Percentiles rank a stretch among this genome's conserved stretches.
Conservation (phyloP, 2,888 invertebrate species). For the Agrochola macilenta region DNA sequence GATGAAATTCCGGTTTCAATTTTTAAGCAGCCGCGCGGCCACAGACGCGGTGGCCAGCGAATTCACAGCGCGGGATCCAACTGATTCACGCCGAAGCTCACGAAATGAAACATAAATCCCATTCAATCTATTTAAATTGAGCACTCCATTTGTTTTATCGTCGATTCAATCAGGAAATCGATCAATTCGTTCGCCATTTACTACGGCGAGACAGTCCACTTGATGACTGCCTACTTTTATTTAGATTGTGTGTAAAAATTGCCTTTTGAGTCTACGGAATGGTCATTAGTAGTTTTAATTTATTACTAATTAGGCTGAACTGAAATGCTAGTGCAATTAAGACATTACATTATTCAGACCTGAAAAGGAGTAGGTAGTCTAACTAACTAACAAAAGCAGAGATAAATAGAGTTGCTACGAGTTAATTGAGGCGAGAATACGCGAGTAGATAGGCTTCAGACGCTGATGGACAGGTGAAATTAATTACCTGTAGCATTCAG, state of each 20-base stretch:
- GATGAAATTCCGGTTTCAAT: slow-evolving; percentile 71
- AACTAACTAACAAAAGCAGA: slow-evolving; percentile 29
- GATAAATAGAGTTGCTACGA: slow-evolving; percentile 68
- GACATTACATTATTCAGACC: slow-evolving; percentile 36
- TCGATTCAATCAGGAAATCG: slow-evolving; percentile 83
- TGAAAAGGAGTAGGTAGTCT: slow-evolving; percentile 21
- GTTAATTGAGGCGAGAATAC: slow-evolving; percentile 74
- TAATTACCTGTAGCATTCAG: slow-evolving; percentile 72
- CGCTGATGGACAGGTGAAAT: slow-evolving; percentile 75
- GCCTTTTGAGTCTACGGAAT: slow-evolving; percentile 30
- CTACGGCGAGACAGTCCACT: slow-evolving; percentile 62
- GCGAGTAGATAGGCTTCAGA: slow-evolving; percentile 60
- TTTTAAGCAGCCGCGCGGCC: slow-evolving; percentile 56
- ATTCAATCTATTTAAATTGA: slow-evolving; percentile 89
- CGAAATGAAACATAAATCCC: slow-evolving; percentile 88
- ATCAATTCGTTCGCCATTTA: slow-evolving; percentile 81
- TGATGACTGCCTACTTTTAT: slow-evolving; percentile 61
- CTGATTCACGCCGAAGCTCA: slow-evolving; percentile 78
- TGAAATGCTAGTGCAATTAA: slow-evolving; percentile 28
- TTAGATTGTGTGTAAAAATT: slow-evolving; percentile 50
- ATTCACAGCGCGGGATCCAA: slow-evolving; percentile 66
- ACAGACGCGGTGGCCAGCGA: slow-evolving; percentile 48
- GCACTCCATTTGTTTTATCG: slow-evolving; percentile 88
- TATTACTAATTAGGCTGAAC: slow-evolving; percentile 29
- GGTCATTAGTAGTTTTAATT: slow-evolving; percentile 30